phyloP scores from a whole-genome alignment of 2,113 vertebrate species.

The Sigmodon hispidus region DNA sequence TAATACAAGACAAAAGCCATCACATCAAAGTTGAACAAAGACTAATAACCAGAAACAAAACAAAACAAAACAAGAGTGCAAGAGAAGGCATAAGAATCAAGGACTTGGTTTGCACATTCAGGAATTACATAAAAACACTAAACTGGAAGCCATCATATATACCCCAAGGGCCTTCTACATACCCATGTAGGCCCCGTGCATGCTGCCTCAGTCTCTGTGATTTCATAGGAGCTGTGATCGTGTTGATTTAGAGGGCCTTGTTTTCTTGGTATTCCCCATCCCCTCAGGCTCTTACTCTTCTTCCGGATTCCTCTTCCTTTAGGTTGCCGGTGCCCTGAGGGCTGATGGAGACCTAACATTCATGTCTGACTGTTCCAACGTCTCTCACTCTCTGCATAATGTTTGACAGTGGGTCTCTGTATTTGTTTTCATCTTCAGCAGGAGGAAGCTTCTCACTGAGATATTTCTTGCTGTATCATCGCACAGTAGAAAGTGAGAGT shows the following conservation, averaged over 20 bases:
- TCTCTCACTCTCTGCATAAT: background rate
- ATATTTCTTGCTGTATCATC: background rate
- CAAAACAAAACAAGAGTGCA: no score
- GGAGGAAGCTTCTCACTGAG: background rate
- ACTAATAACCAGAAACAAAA: background rate
- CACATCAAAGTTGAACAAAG: background rate
- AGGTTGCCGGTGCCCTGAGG: background rate
- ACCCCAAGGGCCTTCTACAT: background rate
- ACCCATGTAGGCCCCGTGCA: background rate
- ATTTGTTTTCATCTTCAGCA: background rate
- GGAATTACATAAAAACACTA: background rate
- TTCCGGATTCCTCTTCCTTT: background rate
- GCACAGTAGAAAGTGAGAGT: background rate
- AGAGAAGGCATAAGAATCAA: background rate
- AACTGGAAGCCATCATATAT: background rate
- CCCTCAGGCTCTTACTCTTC: background rate
- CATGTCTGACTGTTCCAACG: no score
- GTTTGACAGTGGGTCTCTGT: background rate
- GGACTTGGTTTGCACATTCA: background rate
- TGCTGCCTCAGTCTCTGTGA: background rate
- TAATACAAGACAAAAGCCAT: background rate
- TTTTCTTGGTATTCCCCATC: background rate
- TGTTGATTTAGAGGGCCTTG: background rate
- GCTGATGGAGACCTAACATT: background rate
- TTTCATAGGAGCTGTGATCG: background rate